Base-by-base conservation (phyloP, 2,797 vertebrate species). In the Bufotes viridis region DNA sequence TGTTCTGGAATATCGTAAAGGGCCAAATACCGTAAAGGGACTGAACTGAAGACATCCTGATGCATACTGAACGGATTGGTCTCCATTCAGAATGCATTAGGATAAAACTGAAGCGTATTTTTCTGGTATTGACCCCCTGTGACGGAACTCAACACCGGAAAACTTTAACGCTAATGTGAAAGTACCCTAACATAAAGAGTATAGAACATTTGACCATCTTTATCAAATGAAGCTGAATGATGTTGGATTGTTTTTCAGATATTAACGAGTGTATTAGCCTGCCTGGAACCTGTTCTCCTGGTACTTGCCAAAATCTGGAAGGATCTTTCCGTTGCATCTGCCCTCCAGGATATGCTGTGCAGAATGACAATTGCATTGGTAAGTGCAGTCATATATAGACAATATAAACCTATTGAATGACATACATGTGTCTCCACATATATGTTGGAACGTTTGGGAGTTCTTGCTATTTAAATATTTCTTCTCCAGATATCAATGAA, bases 251-350 rank as follows among this genome's bases (percentile, higher is more conserved):
- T 76, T 76, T 63, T 76, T 0, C 92, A 98, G 97, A 98, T 87
- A 94, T 96, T 91, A 97, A 98, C 0, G 97, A 99, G 93, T 99
- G 98, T 0, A 92, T 97, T 87, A 97, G 95, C 90, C 94, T 96
- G 13, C 93, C 94, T 0, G 97, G 97, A 4, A 96, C 96, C 78
- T 99, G 97, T 89, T 96, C 97, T n/a, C 97, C 97, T 0, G 98
- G 98, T 89, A 98, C 96, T 22, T 99, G 98, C 91, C 97, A 98
- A 93, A 99, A 99, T 90, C 92, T 98, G 72, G 96, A 98, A 49
- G 97, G 98, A 15, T 97, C 97, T 1, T 99, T 99, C 94, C 96
- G 96, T 83, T 99, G 98, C 86, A 97, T 98, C 93, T 99, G 98
- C 72, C 97, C 97, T 0, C 93, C 94, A 0, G 97, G 98, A 22